Evolutionary conservation across 37 sponge, comb jelly and placozoan species (phyloP).

Genomic region (Halisarca cf. caerulea): DNA sequence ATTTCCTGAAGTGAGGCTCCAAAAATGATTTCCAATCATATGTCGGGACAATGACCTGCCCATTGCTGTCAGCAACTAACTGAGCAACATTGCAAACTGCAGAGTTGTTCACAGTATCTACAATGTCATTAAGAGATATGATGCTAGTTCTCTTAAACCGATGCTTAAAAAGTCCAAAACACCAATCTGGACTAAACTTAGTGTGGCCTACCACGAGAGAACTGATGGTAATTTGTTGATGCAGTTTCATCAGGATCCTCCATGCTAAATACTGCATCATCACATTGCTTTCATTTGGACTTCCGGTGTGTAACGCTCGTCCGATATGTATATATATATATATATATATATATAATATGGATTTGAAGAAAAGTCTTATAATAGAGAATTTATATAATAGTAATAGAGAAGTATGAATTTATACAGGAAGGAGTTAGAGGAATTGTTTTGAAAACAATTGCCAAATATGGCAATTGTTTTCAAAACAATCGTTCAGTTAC

Average conservation of each 20-base stretch:
- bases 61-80: background rate
- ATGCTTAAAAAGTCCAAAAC: background rate
- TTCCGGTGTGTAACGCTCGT: too few relatives aligned
- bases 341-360: too few relatives aligned
- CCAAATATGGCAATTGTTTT: too few relatives aligned
- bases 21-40: background rate
- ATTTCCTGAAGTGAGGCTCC: background rate
- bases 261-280: conserved; percentile 25
- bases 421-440: too few relatives aligned
- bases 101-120: background rate
- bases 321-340: too few relatives aligned
- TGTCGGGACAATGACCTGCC: background rate
- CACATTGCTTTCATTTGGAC: conserved; percentile 23
- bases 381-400: too few relatives aligned
- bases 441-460: too few relatives aligned
- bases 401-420: too few relatives aligned
- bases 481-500: too few relatives aligned
- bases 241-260: background rate
- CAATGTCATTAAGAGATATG: background rate
- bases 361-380: too few relatives aligned
- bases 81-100: background rate
- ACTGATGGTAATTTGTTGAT: background rate
- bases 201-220: background rate
- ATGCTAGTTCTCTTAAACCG: background rate
- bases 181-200: conserved; percentile 17